Evolutionary conservation across 2,888 invertebrate species (phyloP).

Genomic region (Psylliodes chrysocephalus): DNA sequence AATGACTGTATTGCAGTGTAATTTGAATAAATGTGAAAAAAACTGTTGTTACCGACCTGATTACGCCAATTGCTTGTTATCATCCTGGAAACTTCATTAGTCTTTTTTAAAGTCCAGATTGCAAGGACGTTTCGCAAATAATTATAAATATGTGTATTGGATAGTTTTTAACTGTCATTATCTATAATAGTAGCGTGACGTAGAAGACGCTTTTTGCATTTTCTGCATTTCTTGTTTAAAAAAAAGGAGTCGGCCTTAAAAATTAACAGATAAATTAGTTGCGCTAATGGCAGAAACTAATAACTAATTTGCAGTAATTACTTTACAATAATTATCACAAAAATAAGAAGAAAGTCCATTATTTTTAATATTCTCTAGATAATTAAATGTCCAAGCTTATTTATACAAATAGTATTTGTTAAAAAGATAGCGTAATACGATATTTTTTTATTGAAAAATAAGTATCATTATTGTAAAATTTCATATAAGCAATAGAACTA

Average conservation of each 20-base stretch:
- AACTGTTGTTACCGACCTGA: slow-evolving; percentile 16
- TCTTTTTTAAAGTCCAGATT: slow-evolving; percentile 33
- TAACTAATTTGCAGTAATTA: slow-evolving; percentile 28
- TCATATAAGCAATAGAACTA: no score
- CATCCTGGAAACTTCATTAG: slow-evolving; percentile 36
- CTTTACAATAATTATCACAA: slow-evolving; percentile 13
- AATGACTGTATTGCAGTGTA: no score
- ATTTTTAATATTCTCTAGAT: background rate
- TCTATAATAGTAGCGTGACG: slow-evolving; percentile 31
- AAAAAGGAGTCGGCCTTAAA: slow-evolving; percentile 31
- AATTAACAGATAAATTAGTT: slow-evolving; percentile 11
- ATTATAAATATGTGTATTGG: slow-evolving; percentile 17
- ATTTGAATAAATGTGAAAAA: background rate
- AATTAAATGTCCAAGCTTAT: background rate
- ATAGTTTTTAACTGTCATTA: slow-evolving; percentile 31
- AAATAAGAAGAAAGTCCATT: slow-evolving; percentile 32
- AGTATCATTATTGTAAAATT: no score
- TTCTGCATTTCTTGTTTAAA: slow-evolving; percentile 32
- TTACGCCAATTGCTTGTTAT: slow-evolving; percentile 37
- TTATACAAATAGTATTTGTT: no score
- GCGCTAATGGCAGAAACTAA: slow-evolving; percentile 24
- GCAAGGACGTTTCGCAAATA: slow-evolving; percentile 34
- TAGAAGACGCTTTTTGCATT: slow-evolving; percentile 14
- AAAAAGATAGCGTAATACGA: no score
- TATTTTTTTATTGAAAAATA: no score